These are phyloP conservation scores for Oeneis ivallda DNA, from an alignment of 2,888 invertebrate species.

Conservation along the genomic window DNA sequence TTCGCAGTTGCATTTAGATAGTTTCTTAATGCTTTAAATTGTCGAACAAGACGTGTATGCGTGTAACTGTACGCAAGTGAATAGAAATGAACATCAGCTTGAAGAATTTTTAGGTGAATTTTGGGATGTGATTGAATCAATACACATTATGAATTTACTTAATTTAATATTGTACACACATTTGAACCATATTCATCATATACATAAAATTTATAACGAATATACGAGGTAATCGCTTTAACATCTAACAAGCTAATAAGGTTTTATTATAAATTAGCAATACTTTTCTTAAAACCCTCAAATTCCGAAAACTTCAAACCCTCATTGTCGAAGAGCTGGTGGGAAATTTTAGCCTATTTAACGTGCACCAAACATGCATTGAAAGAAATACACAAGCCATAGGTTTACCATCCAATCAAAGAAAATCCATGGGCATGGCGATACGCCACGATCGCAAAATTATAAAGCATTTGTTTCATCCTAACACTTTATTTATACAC, in stretches of 20 bases:
- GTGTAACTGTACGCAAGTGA: background rate
- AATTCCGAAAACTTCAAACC: constrained; percentile 19
- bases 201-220: constrained; percentile 10
- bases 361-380: background rate
- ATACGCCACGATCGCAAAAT: too few species aligned
- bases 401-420: too few species aligned
- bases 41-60: too few species aligned
- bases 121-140: constrained; percentile 5
- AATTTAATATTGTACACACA: constrained; percentile 15
- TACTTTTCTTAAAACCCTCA: constrained; percentile 13
- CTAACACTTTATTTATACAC: too few species aligned
- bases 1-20: too few species aligned
- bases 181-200: constrained; percentile 13
- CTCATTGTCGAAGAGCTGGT: background rate
- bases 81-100: background rate
- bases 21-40: too few species aligned
- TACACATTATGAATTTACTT: background rate
- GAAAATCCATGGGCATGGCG: too few species aligned
- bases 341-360: background rate
- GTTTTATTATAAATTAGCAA: constrained; percentile 16
- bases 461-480: too few species aligned
- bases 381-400: background rate
- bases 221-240: constrained; percentile 16
- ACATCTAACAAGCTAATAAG: constrained; percentile 15
- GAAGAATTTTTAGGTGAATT: background rate